phyloP scores from a whole-genome alignment of 2,113 vertebrate species.

The Callopanchax toddi region DNA sequence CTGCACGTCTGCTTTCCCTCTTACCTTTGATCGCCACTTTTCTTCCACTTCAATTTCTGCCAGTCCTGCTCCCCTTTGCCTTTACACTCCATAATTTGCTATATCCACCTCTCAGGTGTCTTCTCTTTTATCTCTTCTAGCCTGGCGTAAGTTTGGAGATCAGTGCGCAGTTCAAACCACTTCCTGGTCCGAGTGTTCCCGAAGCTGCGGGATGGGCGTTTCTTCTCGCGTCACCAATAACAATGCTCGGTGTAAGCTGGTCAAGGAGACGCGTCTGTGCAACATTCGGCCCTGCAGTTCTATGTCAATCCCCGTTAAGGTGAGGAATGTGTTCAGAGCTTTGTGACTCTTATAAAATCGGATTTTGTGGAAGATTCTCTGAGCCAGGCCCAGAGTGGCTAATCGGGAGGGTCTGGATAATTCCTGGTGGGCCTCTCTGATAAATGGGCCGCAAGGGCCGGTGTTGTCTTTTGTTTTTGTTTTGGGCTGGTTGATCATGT shows the following conservation, averaged over 20 bases:
- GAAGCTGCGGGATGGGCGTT: conserved; percentile 83
- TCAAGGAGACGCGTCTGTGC: conserved; percentile 84
- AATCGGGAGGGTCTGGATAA: too few relatives aligned
- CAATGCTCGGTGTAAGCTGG: conserved; percentile 82
- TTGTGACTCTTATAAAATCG: conserved; percentile 12
- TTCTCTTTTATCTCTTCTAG: conserved; percentile 50
- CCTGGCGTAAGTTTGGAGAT: conserved; percentile 71
- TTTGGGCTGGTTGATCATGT: too few relatives aligned
- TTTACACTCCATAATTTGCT: not conserved
- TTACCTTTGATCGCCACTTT: conserved; percentile 24
- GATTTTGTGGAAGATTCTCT: too few relatives aligned
- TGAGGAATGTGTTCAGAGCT: conserved; percentile 50
- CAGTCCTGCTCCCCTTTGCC: conserved; percentile 4
- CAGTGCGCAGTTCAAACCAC: conserved; percentile 81
- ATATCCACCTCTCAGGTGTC: conserved; percentile 3
- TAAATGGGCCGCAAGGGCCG: too few relatives aligned
- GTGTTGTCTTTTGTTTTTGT: too few relatives aligned
- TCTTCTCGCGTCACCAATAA: conserved; percentile 84
- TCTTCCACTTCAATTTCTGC: conserved; percentile 17
- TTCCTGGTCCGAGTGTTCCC: conserved; percentile 84
- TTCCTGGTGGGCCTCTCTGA: too few relatives aligned
- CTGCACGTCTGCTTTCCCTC: conserved; percentile 43
- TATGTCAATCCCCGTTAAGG: conserved; percentile 79
- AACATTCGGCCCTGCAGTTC: conserved; percentile 83
- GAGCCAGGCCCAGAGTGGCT: too few relatives aligned